Conservation (phyloP, 2,113 vertebrate genomes). For the Rhabdomys dilectus region DNA sequence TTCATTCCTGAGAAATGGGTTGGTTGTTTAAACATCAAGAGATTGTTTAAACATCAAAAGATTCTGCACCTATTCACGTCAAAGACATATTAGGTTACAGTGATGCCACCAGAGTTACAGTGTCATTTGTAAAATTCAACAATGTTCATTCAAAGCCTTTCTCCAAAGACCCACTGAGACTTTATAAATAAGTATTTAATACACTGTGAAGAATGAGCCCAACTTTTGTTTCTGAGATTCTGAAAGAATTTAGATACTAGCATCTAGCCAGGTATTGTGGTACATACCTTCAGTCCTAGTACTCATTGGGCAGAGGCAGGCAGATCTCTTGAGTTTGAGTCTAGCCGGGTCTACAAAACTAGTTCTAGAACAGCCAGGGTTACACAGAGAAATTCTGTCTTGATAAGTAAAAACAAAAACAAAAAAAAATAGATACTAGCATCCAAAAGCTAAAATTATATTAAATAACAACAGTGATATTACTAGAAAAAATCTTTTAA, state of each 20-base stretch:
- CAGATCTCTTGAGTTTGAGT: not conserved
- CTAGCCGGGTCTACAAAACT: not conserved
- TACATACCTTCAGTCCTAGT: not conserved
- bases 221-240: slow-evolving; percentile 14
- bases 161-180: not conserved
- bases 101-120: too few species aligned
- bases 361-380: not conserved
- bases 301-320: not conserved
- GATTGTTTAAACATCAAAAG: not conserved
- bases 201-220: not conserved
- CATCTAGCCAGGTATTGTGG: not conserved
- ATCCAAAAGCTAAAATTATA: slow-evolving; percentile 39
- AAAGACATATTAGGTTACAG: not conserved
- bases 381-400: not conserved
- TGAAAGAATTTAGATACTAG: slow-evolving; percentile 26
- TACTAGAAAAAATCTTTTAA: not conserved
- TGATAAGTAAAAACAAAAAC: not conserved
- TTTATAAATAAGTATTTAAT: slow-evolving; percentile 43
- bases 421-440: not conserved
- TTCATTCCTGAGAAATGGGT: slow-evolving; percentile 36
- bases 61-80: not conserved
- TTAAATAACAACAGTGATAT: not conserved
- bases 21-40: not conserved
- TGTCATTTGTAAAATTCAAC: slow-evolving; percentile 4
- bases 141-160: slow-evolving; percentile 42